A percentile compares a stretch with the other conserved stretches of the same genome.
These are phyloP conservation scores for Tipula vernalis DNA, from an alignment of 2,888 invertebrate species.

Conservation along the genomic window DNA sequence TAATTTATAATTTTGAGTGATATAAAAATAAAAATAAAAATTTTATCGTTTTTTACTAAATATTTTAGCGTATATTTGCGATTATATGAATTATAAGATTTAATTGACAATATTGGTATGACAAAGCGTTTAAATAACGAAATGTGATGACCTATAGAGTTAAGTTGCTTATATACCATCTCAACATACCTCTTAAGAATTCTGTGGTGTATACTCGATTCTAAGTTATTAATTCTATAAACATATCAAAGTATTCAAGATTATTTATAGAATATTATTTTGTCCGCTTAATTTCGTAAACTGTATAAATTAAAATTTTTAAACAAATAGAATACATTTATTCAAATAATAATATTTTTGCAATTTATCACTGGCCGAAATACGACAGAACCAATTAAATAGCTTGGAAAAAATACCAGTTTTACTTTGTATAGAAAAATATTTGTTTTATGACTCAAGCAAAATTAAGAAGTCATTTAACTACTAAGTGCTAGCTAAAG, in stretches of 20 bases:
- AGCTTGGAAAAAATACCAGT: neutral
- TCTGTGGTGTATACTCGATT: neutral
- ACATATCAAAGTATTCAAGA: neutral
- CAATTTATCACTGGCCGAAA: neutral
- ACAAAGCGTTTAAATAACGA: neutral
- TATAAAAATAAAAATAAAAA: neutral
- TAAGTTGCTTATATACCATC: neutral
- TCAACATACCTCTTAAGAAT: neutral
- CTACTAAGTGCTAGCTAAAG: neutral
- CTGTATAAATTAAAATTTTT: neutral
- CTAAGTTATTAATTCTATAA: neutral
- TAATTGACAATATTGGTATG: neutral
- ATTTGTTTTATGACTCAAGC: neutral
- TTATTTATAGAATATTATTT: neutral
- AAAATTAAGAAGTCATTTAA: neutral
- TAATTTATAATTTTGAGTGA: neutral
- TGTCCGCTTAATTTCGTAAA: neutral
- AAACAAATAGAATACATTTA: neutral
- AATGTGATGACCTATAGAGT: neutral
- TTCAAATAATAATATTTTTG: neutral
- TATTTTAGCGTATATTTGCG: neutral
- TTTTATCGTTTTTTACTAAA: neutral
- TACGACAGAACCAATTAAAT: neutral
- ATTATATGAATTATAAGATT: neutral
- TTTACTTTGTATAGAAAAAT: neutral